A percentile compares a stretch with the other conserved stretches of the same genome.
phyloP scores from a whole-genome alignment of 1,140 invertebrate species.

The Batillaria attramentaria region DNA sequence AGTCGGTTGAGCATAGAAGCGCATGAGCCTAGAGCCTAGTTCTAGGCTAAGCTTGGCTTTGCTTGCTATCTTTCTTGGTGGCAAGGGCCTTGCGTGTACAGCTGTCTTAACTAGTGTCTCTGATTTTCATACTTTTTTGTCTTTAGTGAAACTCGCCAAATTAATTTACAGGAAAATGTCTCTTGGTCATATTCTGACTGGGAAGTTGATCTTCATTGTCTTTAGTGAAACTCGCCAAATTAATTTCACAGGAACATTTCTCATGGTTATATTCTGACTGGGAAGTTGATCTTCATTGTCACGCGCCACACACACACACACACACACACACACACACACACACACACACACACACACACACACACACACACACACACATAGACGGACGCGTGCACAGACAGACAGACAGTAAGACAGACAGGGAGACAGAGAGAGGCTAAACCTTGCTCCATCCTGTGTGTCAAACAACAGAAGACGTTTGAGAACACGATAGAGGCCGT shows the following conservation, averaged over 20 bases:
- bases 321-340: not conserved
- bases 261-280: not conserved
- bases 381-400: not conserved
- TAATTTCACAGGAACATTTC: not conserved
- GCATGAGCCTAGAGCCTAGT: not conserved
- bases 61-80: too few species aligned
- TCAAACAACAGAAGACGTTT: constrained; percentile 34
- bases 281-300: not conserved
- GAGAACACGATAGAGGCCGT: constrained; percentile 53
- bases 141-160: too few species aligned
- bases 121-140: too few species aligned
- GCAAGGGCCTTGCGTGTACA: too few species aligned
- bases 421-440: not conserved
- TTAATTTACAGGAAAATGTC: too few species aligned
- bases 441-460: not conserved
- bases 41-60: not conserved
- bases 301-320: not conserved
- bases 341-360: not conserved
- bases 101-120: too few species aligned
- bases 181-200: too few species aligned
- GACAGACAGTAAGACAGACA: not conserved
- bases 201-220: too few species aligned
- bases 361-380: not conserved
- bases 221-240: not conserved
- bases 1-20: not conserved